Base-by-base conservation (phyloP, 2,888 invertebrate species). In the Thecophora atra region DNA sequence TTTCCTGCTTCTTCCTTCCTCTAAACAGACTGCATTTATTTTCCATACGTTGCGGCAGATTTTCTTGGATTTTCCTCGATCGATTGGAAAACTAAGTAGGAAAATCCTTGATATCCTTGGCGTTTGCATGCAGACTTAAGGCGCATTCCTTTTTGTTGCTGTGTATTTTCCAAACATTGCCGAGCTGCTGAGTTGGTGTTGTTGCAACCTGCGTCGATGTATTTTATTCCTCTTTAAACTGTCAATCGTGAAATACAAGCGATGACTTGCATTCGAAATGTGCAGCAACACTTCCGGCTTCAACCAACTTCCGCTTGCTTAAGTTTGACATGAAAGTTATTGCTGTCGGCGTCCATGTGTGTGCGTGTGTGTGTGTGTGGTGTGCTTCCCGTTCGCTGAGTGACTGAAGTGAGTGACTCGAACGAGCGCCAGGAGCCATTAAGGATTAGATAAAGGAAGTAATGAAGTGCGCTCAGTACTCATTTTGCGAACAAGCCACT, bases 231-330 rank as follows among this genome's bases (percentile, higher is more conserved):
- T 37, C 42, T 19, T 63, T 24, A 42, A 63, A 6, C 42, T 42
- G 63, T 42, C 63, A 63, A 63, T 42, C 63, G 63, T 54, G 24
- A 60, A 42, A 63, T 21, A 63, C 37, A 21, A 63, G 63, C 63
- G 37, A 42, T 63, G 63, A 63, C 42, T 63, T 63, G 63, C 37
- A 63, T 63, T 63, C 63, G 19, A 63, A 63, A 63, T 63, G 11
- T 63, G 63, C 42, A 21, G 37, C 63, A 44, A 54, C 42, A 63
- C 63, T 63, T 63, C 63, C 63, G 63, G 63, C 42, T 42, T 19
- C 42, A 19, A 63, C 42, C 19, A 24, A 63, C 63, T 63, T 63
- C 63, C 63, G 63, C 19, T 11, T n/a, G 42, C 42, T 42, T 60
- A 60, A 26, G 30, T 8, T 60, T n/a, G 28, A n/a, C 30, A 60